phyloP scores from a whole-genome alignment of 2,888 invertebrate genomes.

The Campopleginae sp. region DNA sequence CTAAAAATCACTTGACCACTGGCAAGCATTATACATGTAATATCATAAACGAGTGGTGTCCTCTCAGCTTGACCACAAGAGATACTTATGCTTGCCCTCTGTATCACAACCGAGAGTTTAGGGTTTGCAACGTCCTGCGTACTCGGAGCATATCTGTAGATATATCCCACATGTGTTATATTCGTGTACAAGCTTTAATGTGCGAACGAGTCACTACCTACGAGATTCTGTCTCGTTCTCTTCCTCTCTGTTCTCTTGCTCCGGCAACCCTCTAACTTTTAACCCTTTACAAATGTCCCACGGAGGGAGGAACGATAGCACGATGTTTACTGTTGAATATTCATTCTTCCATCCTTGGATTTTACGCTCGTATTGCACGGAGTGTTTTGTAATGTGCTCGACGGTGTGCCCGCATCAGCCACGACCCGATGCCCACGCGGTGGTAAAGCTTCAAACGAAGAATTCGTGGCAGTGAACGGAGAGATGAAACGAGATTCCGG shows the following conservation, averaged over 20 bases:
- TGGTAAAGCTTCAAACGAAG: conserved; percentile 71
- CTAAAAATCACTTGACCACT: conserved; percentile 77
- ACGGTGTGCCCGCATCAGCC: conserved; percentile 11
- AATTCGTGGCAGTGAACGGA: not conserved
- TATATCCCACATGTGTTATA: not conserved
- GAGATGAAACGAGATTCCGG: not conserved
- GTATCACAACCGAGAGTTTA: conserved; percentile 18
- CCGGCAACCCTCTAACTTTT: conserved; percentile 49
- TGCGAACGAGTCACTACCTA: conserved; percentile 55
- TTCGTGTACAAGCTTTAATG: conserved; percentile 58
- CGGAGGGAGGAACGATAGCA: conserved; percentile 41
- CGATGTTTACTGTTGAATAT: conserved; percentile 81
- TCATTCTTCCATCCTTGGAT: conserved; percentile 76
- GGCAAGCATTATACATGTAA: conserved; percentile 78
- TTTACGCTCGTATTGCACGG: conserved; percentile 41
- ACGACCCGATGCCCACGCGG: conserved; percentile 73
- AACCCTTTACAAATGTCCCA: conserved; percentile 73
- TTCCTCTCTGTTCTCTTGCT: conserved; percentile 41
- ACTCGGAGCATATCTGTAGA: not conserved
- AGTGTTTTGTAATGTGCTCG: conserved; percentile 38
- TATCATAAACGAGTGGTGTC: conserved; percentile 80
- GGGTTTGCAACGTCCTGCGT: conserved; percentile 28
- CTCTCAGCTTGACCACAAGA: conserved; percentile 73
- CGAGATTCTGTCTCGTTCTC: conserved; percentile 46
- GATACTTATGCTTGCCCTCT: conserved; percentile 35